Conservation (phyloP, 1,140 invertebrate species). For the Lordiphosa stackelbergi region DNA sequence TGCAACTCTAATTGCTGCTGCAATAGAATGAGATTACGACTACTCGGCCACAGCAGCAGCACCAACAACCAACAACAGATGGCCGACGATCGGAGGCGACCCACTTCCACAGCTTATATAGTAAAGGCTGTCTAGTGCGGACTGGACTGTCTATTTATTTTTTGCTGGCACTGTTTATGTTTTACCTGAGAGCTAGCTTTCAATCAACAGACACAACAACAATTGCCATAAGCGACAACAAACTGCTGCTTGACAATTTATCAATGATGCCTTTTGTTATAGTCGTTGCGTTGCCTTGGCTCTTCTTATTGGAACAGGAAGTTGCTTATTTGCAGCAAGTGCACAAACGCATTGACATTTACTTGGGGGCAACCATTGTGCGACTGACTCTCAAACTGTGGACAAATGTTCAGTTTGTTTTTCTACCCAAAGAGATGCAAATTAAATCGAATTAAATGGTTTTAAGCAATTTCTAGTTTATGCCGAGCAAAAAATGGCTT, state of each 20-base stretch:
- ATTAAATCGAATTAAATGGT: conserved; percentile 4
- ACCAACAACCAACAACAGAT: conserved; percentile 51
- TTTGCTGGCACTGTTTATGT: conserved; percentile 59
- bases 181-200: conserved; percentile 54
- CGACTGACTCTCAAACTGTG: conserved; percentile 38
- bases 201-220: conserved; percentile 45
- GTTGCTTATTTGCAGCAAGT: conserved; percentile 70
- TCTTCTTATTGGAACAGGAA: conserved; percentile 73
- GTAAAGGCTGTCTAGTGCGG: conserved; percentile 40
- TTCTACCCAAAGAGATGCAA: neutral
- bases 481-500: conserved; percentile 6
- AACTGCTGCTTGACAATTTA: conserved; percentile 72
- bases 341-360: conserved; percentile 70
- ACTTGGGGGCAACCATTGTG: conserved; percentile 19
- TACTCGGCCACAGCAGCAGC: neutral
- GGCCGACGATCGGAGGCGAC: conserved; percentile 55
- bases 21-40: conserved; percentile 63
- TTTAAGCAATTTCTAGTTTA: neutral
- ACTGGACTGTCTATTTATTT: conserved; percentile 58
- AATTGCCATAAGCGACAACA: conserved; percentile 42
- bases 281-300: conserved; percentile 14
- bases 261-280: conserved; percentile 57
- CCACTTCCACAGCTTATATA: conserved; percentile 40
- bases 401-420: neutral
- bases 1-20: conserved; percentile 59